Percentiles rank a stretch among this genome's conserved stretches.
Evolutionary conservation across 2,113 vertebrate species (phyloP).

Genomic region (Cardinalis cardinalis): DNA sequence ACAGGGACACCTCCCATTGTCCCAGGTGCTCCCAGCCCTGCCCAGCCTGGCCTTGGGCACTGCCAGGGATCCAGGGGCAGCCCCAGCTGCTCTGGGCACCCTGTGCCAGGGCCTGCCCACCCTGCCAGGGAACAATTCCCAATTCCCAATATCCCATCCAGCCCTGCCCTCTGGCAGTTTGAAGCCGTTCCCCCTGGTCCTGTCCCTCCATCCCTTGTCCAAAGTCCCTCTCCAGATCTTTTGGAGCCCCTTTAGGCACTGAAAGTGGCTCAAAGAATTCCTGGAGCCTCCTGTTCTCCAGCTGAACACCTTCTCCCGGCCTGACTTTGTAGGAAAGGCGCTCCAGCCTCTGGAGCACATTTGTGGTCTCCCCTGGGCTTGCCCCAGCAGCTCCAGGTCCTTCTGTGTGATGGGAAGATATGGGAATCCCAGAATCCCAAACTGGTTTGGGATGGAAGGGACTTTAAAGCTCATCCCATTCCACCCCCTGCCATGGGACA

Average conservation of each 20-base stretch:
- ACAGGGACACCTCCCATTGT: rapidly evolving
- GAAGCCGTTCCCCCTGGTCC: too few relatives aligned
- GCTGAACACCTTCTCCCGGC: background rate
- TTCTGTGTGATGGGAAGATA: background rate
- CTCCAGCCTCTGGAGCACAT: background rate
- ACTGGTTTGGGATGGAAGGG: background rate
- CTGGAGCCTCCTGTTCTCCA: background rate
- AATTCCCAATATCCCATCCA: background rate
- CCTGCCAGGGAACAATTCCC: rapidly evolving
- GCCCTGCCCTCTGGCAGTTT: too few relatives aligned
- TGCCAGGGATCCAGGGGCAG: background rate
- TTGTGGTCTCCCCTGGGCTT: background rate
- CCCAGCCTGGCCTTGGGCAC: rapidly evolving
- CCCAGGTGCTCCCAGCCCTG: background rate
- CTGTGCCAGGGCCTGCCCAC: background rate
- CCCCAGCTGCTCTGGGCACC: background rate
- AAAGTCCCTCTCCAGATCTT: rapidly evolving
- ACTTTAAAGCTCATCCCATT: rapidly evolving
- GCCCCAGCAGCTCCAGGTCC: background rate
- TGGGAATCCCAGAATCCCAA: background rate
- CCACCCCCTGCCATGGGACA: background rate
- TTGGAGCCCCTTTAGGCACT: background rate
- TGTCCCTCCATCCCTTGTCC: background rate
- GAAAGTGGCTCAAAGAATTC: rapidly evolving
- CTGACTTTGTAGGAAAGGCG: background rate